Evolutionary conservation across 1,140 invertebrate genomes (phyloP).

Genomic region (Limonius californicus): DNA sequence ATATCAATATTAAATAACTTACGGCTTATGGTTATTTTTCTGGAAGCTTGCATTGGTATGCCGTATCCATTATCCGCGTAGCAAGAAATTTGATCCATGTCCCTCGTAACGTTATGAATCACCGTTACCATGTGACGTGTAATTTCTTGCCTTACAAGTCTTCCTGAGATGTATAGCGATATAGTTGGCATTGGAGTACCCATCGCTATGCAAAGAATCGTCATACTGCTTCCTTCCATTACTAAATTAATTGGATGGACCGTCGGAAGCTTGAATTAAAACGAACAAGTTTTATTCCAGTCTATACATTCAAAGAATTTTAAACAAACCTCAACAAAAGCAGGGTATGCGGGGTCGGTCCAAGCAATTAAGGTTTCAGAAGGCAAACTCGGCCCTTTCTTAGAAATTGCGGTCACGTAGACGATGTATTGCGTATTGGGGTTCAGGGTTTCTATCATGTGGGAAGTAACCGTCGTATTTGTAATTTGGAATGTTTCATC

Average conservation of each 20-base stretch:
- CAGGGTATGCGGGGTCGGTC: slow-evolving; percentile 81
- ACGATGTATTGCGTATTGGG: slow-evolving; percentile 76
- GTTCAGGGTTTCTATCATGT: slow-evolving; percentile 62
- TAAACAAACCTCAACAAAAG: slow-evolving; percentile 70
- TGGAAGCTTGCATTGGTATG: slow-evolving; percentile 74
- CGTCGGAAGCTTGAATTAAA: slow-evolving; percentile 62
- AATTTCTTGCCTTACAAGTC: slow-evolving; percentile 68
- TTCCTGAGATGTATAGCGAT: slow-evolving; percentile 71
- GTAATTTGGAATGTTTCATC: slow-evolving; percentile 57
- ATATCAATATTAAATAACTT: too few relatives aligned
- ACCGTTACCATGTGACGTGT: slow-evolving; percentile 78
- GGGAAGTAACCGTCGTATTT: slow-evolving; percentile 63
- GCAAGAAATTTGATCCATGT: slow-evolving; percentile 79
- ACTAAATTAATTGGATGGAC: slow-evolving; percentile 77
- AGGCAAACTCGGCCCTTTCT: slow-evolving; percentile 63
- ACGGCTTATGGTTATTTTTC: slow-evolving; percentile 74
- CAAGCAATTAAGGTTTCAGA: slow-evolving; percentile 78
- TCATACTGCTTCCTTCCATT: slow-evolving; percentile 78
- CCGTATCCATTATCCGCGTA: slow-evolving; percentile 83
- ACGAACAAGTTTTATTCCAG: not conserved
- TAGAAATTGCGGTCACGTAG: slow-evolving; percentile 66
- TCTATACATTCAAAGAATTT: too few relatives aligned
- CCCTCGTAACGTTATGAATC: slow-evolving; percentile 73
- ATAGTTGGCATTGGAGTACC: slow-evolving; percentile 77
- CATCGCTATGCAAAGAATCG: slow-evolving; percentile 76